A percentile compares a stretch with the other conserved stretches of the same genome.
Conservation (phyloP, 2,113 vertebrate genomes). For the Cathartes aura region DNA sequence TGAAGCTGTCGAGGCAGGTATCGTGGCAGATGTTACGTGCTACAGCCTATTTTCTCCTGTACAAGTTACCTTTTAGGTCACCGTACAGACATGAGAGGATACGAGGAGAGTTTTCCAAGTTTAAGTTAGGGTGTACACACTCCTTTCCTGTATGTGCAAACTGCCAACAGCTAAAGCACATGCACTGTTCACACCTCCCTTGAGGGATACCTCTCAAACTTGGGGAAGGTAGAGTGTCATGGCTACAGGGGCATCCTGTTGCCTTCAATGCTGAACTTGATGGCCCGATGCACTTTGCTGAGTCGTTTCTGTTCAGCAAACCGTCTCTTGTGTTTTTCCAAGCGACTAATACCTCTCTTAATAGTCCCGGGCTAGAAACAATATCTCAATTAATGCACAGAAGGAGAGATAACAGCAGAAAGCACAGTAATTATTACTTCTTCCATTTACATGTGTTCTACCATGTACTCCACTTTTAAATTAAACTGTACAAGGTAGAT, state of each 20-base stretch:
- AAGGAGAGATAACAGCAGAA: slow-evolving; percentile 64
- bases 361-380: slow-evolving; percentile 84
- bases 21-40: background rate
- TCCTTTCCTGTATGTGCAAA: slow-evolving; percentile 43
- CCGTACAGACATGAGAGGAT: slow-evolving; percentile 1
- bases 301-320: slow-evolving; percentile 90
- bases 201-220: slow-evolving; percentile 75
- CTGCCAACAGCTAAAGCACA: slow-evolving; percentile 64
- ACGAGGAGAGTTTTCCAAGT: slow-evolving; percentile 18
- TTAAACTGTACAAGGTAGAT: background rate
- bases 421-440: slow-evolving; percentile 41
- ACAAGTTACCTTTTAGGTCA: slow-evolving; percentile 23
- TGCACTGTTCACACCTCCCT: slow-evolving; percentile 75
- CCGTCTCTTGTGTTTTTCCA: slow-evolving; percentile 97
- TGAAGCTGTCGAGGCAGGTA: background rate
- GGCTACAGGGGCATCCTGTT: slow-evolving; percentile 93
- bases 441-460: background rate
- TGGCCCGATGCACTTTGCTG: slow-evolving; percentile 84
- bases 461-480: background rate
- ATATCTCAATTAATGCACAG: slow-evolving; percentile 74
- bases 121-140: slow-evolving; percentile 28
- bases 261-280: slow-evolving; percentile 97
- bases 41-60: background rate
- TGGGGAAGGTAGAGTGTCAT: slow-evolving; percentile 59
- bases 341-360: slow-evolving; percentile 87